phyloP scores from a whole-genome alignment of 2,113 vertebrate genomes.

The Chionis minor region DNA sequence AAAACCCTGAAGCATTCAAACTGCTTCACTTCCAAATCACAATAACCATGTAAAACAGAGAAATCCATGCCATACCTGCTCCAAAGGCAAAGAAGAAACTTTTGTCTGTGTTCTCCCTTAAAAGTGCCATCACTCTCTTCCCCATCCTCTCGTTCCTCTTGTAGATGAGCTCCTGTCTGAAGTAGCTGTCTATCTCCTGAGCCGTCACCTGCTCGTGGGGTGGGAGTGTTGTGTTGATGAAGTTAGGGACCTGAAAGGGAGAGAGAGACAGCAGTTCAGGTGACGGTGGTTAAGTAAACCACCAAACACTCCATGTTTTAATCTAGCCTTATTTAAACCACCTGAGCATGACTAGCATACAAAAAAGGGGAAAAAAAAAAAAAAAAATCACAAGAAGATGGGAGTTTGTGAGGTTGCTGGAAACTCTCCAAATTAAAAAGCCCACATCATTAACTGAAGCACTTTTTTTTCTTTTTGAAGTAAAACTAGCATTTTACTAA shows the following conservation, averaged over 20 bases:
- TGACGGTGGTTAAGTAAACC: neutral
- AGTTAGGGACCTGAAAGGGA: constrained; percentile 87
- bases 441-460: fast-evolving
- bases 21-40: neutral
- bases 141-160: constrained; percentile 98
- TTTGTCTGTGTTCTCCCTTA: constrained; percentile 88
- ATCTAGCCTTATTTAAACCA: neutral
- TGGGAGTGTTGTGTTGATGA: constrained; percentile 94
- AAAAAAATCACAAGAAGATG: too few species aligned
- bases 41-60: fast-evolving
- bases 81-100: constrained; percentile 98
- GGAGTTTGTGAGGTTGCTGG: neutral
- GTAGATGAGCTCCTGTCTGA: constrained; percentile 98
- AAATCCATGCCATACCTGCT: constrained; percentile 80
- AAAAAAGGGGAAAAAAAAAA: neutral
- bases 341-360: neutral
- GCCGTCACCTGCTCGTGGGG: constrained; percentile 91
- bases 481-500: neutral
- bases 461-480: neutral
- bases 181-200: constrained; percentile 97
- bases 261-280: neutral
- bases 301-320: neutral
- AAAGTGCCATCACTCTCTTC: constrained; percentile 85
- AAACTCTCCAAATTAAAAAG: neutral
- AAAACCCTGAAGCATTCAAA: neutral